These are phyloP conservation scores for Encarsia formosa DNA, from an alignment of 2,888 invertebrate genomes.

Conservation along the genomic window DNA sequence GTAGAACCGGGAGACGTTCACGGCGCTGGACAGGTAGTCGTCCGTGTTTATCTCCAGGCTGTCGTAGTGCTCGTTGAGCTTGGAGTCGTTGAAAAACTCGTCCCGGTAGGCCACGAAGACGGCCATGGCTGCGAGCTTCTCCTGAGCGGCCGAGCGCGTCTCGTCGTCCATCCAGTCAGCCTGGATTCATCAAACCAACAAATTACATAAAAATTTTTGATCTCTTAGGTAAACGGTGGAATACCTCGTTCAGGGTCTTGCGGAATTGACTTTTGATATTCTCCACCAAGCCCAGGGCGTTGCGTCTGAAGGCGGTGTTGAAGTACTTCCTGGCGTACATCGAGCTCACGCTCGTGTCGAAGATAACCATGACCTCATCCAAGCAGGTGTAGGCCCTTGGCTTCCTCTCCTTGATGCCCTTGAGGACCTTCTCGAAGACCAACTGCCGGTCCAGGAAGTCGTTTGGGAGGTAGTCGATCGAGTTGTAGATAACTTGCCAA, in stretches of 20 bases:
- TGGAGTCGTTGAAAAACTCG: slow-evolving; percentile 50
- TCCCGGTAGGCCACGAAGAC: slow-evolving; percentile 64
- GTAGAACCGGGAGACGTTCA: slow-evolving; percentile 64
- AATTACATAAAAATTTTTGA: too few species aligned
- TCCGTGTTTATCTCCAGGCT: neutral
- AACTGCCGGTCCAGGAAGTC: slow-evolving; percentile 43
- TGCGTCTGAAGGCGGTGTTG: slow-evolving; percentile 75
- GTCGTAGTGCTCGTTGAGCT: slow-evolving; percentile 10
- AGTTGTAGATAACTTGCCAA: slow-evolving; percentile 51
- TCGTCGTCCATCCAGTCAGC: slow-evolving; percentile 52
- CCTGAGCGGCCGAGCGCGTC: slow-evolving; percentile 48
- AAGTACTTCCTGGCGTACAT: slow-evolving; percentile 83
- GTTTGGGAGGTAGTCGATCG: slow-evolving; percentile 43
- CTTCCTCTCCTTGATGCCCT: slow-evolving; percentile 47
- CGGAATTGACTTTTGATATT: slow-evolving; percentile 79
- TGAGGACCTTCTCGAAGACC: slow-evolving; percentile 43
- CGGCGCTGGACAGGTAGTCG: slow-evolving; percentile 2
- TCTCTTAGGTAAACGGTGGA: too few species aligned
- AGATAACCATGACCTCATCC: slow-evolving; percentile 70
- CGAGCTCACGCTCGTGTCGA: slow-evolving; percentile 73
- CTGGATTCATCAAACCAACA: too few species aligned
- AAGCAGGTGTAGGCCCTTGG: slow-evolving; percentile 61
- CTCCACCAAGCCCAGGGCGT: slow-evolving; percentile 80
- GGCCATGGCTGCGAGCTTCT: slow-evolving; percentile 7
- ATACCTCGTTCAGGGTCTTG: slow-evolving; percentile 67